Conservation (phyloP, 2,888 invertebrate genomes). For the Eretmocerus hayati region DNA sequence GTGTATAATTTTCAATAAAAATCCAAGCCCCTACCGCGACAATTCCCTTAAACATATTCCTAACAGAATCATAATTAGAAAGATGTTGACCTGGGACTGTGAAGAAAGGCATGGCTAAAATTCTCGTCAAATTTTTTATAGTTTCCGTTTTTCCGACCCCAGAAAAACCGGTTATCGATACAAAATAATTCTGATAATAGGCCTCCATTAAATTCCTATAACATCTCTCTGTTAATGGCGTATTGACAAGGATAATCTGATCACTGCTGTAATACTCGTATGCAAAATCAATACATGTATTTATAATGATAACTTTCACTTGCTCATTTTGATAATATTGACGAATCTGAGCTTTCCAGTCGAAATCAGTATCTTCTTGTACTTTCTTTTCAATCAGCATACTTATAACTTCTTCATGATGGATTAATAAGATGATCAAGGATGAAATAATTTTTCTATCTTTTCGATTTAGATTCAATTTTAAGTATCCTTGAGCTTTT, state of each 20-base stretch:
- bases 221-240: slow-evolving; percentile 51
- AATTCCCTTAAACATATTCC: slow-evolving; percentile 52
- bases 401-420: slow-evolving; percentile 51
- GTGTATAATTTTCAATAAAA: slow-evolving; percentile 55
- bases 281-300: slow-evolving; percentile 52
- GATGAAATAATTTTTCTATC: slow-evolving; percentile 51
- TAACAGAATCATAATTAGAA: slow-evolving; percentile 51
- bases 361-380: slow-evolving; percentile 49
- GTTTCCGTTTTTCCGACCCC: slow-evolving; percentile 53
- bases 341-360: slow-evolving; percentile 56
- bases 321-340: slow-evolving; percentile 51
- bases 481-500: slow-evolving; percentile 54
- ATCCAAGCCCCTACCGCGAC: slow-evolving; percentile 56
- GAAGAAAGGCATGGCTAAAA: slow-evolving; percentile 53
- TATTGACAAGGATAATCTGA: slow-evolving; percentile 44
- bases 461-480: slow-evolving; percentile 53
- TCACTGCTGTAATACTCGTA: slow-evolving; percentile 58
- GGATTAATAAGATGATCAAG: slow-evolving; percentile 51
- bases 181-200: slow-evolving; percentile 54
- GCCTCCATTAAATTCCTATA: slow-evolving; percentile 57
- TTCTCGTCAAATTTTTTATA: slow-evolving; percentile 53
- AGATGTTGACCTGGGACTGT: slow-evolving; percentile 54
- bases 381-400: slow-evolving; percentile 44
- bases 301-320: slow-evolving; percentile 48
- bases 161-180: slow-evolving; percentile 48